Conservation (phyloP, 2,113 vertebrate genomes). For the Paramisgurnus dabryanus region DNA sequence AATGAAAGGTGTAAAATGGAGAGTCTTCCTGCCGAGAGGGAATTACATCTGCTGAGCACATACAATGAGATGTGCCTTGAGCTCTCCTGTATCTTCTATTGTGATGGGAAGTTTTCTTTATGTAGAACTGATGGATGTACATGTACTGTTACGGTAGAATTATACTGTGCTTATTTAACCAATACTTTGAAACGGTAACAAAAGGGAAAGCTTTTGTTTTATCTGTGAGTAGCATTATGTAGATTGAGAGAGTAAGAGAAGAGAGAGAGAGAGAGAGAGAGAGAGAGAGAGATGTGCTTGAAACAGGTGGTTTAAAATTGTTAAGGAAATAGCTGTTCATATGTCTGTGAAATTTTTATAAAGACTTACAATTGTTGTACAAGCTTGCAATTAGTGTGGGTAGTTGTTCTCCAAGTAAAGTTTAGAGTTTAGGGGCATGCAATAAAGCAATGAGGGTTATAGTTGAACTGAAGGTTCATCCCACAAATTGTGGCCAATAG, state of each 20-base stretch:
- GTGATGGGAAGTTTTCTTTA: constrained; percentile 1
- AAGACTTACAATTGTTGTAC: too few species aligned
- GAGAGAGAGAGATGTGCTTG: background rate
- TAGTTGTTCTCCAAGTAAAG: too few species aligned
- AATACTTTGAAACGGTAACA: background rate
- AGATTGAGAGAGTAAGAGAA: background rate
- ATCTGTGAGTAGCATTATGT: background rate
- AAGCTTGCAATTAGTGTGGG: too few species aligned
- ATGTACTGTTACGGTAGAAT: background rate
- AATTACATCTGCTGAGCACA: constrained; percentile 12
- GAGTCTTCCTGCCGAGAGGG: constrained; percentile 41
- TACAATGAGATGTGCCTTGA: constrained; percentile 20
- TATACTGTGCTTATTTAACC: constrained; percentile 16
- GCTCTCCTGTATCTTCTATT: constrained; percentile 13
- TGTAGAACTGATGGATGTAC: constrained; percentile 6
- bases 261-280: background rate
- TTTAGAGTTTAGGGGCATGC: too few species aligned
- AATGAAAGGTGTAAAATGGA: constrained; percentile 60
- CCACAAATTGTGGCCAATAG: too few species aligned
- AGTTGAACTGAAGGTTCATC: too few species aligned
- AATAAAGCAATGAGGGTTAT: too few species aligned
- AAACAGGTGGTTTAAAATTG: background rate
- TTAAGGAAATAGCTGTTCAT: background rate
- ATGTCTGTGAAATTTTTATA: background rate
- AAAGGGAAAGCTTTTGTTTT: background rate